Evolutionary conservation across 2,113 vertebrate species (phyloP), one percentile per base, ranked within the genome.

Genomic region (Columba janthina): DNA sequence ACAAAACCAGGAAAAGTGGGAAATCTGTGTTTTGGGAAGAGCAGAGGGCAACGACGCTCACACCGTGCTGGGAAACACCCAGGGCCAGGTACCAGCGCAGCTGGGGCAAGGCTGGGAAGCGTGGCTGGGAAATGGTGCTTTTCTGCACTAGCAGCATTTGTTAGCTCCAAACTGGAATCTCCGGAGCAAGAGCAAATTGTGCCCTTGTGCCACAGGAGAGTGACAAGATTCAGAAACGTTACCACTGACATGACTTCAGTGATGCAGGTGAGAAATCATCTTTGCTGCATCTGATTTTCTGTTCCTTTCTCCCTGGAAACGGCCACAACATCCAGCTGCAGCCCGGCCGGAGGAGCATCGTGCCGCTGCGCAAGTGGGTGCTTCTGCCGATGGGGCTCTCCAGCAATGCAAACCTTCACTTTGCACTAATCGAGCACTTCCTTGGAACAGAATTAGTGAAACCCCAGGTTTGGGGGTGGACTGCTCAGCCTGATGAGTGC

Each of bases 91-190:
- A 44, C 16, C 15, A 44, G 42, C 16, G 42, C 42, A 44, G 18
- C 29, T 36, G 1, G 77, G 29, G 19, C 50, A 25, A 3, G 62
- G 80, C 46, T 66, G 74, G 44, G 25, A 62, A 28, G 44, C n/a
- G 3, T 12, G 0, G 0, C 0, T 7, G 28, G 62, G 53, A 4
- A 32, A 16, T 0, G 32, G 26, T 8, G 44, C 3, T 3, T 4
- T 21, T 42, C 69, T 31, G 69, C 3, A 34, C 50, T 7, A 60
- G 44, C n/a, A 25, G 9, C 11, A 0, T 32, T 32, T 16, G 19
- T 13, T 9, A 8, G 36, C 69, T 44, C 69, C 82, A 25, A 10
- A 4, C 65, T 20, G 60, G 31, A 29, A 11, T 14, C 60, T 44
- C 42, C 42, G 7, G 42, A 44, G 42, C 15, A 44, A 44, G 42